Evolutionary conservation across 2,888 invertebrate species (phyloP), one percentile per base, ranked within the genome.

Genomic region (Cryptocheilus praepositus): DNA sequence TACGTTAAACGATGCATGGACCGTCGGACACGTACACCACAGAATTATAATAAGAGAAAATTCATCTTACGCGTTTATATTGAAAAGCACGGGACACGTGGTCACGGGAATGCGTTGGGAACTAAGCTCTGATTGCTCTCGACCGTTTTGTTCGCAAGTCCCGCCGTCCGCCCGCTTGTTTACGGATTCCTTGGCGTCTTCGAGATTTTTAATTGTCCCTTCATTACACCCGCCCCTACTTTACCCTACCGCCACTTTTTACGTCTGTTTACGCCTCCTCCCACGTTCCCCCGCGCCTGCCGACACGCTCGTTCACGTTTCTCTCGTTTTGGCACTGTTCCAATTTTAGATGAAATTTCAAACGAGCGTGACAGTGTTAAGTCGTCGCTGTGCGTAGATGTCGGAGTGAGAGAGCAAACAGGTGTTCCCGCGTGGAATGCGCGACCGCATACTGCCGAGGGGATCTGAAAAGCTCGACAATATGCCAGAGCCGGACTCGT

Each of bases 351-450:
- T 8, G n/a, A 18, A 49, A 49, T 49, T 49, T n/a, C n/a, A 67
- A 71, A 62, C 61, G 61, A 64, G 53, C 56, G 67, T 53, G 58
- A 68, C 49, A 55, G 62, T 63, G 61, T 63, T 44, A 51, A 56
- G 58, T 54, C 58, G 46, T 22, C 28, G 13, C 18, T 54, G 8
- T 18, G 8, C 49, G 45, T 55, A 60, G 45, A 16, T 59, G 46
- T 44, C 59, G 19, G 45, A 28, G 72, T 57, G 22, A 56, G 65
- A 76, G 68, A 76, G 80, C 76, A 76, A 83, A 82, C 83, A 83
- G 82, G 82, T 85, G 82, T 79, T 78, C 76, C 74, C 82, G 67
- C 82, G 76, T 73, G 70, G 79, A 81, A 77, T 77, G 82, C 83
- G 82, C 83, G 81, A 79, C 73, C 77, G 79, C 79, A 72, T 80